phyloP scores from a whole-genome alignment of 2,888 invertebrate genomes.

The Polydrusus tereticollis region DNA sequence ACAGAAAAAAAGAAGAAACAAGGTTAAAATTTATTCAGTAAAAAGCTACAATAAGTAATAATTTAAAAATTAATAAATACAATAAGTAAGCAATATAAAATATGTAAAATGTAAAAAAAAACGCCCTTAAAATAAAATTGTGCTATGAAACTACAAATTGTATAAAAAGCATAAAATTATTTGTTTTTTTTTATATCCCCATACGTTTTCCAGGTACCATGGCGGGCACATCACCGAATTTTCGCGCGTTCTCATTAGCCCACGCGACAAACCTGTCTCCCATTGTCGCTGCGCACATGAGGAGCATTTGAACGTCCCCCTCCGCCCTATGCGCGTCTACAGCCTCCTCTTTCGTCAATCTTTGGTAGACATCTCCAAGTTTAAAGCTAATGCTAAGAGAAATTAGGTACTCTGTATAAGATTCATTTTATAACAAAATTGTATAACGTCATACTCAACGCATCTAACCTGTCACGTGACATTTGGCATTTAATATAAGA shows the following conservation, averaged over 20 bases:
- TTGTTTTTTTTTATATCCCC: slow-evolving; percentile 34
- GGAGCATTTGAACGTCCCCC: slow-evolving; percentile 75
- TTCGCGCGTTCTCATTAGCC: slow-evolving; percentile 66
- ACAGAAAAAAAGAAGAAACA: no score
- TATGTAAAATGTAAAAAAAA: no score
- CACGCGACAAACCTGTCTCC: slow-evolving; percentile 73
- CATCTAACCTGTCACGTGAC: no score
- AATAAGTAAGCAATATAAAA: no score
- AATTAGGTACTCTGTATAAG: no score
- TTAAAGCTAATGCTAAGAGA: slow-evolving; percentile 66
- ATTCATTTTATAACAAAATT: no score
- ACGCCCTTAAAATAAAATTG: no score
- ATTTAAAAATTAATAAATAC: no score
- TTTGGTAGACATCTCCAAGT: slow-evolving; percentile 70
- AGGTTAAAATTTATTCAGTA: no score
- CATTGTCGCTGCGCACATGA: slow-evolving; percentile 73
- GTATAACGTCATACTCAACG: no score
- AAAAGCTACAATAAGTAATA: no score
- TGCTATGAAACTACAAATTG: not conserved
- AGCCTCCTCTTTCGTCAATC: slow-evolving; percentile 68
- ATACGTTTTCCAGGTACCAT: slow-evolving; percentile 58
- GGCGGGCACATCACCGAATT: slow-evolving; percentile 61
- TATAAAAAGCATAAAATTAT: not conserved
- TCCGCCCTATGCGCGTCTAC: slow-evolving; percentile 77
- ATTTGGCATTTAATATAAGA: no score